A percentile compares a stretch with the other conserved stretches of the same genome.
Conservation (phyloP, 2,113 vertebrate genomes). For the Agelaius phoeniceus region DNA sequence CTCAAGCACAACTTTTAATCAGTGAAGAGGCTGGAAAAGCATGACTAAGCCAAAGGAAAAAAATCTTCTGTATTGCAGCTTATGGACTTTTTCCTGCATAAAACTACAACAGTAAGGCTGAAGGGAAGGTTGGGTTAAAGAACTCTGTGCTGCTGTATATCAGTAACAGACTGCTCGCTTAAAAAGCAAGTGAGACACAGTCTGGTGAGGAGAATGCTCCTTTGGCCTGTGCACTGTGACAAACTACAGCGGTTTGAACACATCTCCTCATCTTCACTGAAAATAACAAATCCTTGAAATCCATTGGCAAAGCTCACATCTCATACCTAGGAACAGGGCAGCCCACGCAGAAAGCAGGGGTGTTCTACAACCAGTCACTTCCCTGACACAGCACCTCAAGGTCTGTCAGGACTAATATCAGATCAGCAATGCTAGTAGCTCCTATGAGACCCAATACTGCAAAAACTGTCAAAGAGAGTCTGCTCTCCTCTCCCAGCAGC, state of each 20-base stretch:
- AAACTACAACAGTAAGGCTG: background rate
- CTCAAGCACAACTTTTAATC: background rate
- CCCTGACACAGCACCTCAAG: background rate
- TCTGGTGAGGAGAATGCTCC: background rate
- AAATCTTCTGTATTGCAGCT: background rate
- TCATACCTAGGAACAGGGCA: background rate
- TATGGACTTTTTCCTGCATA: background rate
- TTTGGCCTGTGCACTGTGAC: background rate
- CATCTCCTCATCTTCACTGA: background rate
- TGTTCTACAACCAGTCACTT: background rate
- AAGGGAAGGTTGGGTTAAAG: background rate
- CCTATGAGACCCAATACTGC: background rate
- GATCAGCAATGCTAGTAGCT: background rate
- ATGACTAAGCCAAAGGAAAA: background rate
- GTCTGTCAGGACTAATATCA: background rate
- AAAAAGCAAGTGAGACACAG: fast-evolving
- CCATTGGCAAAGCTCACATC: background rate
- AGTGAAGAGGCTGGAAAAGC: background rate
- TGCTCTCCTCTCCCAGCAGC: background rate
- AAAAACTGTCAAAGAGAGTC: background rate
- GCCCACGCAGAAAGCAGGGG: background rate
- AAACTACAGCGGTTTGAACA: background rate
- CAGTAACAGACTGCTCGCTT: background rate
- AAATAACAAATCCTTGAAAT: background rate
- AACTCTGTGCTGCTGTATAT: background rate